Conservation (phyloP, 1,140 invertebrate species). For the Euura lappo region DNA sequence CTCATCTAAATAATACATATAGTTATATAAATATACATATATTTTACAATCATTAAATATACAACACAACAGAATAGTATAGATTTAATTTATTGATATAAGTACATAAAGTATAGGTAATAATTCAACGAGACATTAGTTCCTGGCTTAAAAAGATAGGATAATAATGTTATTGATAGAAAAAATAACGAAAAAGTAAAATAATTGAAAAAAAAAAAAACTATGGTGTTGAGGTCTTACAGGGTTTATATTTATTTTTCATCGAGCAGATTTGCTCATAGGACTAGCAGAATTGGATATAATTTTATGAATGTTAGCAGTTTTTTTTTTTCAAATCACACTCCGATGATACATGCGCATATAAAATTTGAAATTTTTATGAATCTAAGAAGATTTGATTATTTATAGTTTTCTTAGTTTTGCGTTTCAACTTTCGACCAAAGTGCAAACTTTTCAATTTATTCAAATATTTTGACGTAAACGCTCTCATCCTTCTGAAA, state of each 20-base stretch:
- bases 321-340: not conserved
- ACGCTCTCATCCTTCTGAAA: no score
- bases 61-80: conserved; percentile 18
- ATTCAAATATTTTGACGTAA: not conserved
- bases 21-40: conserved; percentile 9
- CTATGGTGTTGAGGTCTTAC: not conserved
- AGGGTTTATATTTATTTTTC: conserved; percentile 6
- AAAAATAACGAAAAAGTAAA: no score
- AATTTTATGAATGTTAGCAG: not conserved
- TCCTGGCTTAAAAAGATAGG: conserved; percentile 30
- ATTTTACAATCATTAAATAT: conserved; percentile 21
- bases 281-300: not conserved
- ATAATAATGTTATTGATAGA: no score
- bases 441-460: not conserved
- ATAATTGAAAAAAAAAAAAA: not conserved
- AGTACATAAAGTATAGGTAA: conserved; percentile 16
- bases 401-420: no score
- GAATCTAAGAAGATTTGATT: no score
- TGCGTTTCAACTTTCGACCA: no score
- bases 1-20: not conserved
- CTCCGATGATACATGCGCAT: not conserved
- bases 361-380: not conserved
- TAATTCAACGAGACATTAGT: conserved; percentile 33
- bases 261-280: not conserved
- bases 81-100: conserved; percentile 25